Evolutionary conservation across 2,888 invertebrate genomes (phyloP).

Genomic region (Xanthorhoe spadicearia): DNA sequence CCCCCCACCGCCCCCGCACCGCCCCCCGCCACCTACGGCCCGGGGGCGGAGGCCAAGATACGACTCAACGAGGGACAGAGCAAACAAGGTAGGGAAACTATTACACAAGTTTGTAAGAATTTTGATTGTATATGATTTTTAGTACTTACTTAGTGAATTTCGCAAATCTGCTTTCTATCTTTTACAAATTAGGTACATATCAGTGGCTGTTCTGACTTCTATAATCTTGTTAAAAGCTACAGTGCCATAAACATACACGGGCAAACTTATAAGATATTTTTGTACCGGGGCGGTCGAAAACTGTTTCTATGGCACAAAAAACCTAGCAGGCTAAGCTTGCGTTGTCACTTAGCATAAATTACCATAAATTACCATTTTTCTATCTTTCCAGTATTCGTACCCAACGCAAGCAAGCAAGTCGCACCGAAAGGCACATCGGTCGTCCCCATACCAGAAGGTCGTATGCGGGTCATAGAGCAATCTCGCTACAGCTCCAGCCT

Average conservation of each 20-base stretch:
- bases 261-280: no score
- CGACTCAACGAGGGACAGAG: constrained; percentile 83
- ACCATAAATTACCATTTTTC: not conserved
- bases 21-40: constrained; percentile 68
- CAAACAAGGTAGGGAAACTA: constrained; percentile 59
- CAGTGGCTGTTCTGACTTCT: no score
- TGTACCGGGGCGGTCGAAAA: no score
- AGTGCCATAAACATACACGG: no score
- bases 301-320: no score
- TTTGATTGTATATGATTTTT: no score
- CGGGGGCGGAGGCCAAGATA: constrained; percentile 84
- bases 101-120: no score
- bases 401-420: constrained; percentile 63
- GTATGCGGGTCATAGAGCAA: constrained; percentile 82
- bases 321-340: not conserved
- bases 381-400: constrained; percentile 66
- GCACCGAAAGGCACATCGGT: constrained; percentile 70
- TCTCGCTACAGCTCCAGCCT: constrained; percentile 85
- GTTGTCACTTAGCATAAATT: no score
- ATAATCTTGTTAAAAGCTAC: no score
- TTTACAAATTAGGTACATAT: no score
- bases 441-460: constrained; percentile 84
- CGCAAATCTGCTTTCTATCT: no score
- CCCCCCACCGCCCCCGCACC: constrained; percentile 51
- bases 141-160: no score